A percentile compares a stretch with the other conserved stretches of the same genome.
These are phyloP conservation scores for Diachasmimorpha longicaudata DNA, from an alignment of 1,140 invertebrate species.

Conservation along the genomic window DNA sequence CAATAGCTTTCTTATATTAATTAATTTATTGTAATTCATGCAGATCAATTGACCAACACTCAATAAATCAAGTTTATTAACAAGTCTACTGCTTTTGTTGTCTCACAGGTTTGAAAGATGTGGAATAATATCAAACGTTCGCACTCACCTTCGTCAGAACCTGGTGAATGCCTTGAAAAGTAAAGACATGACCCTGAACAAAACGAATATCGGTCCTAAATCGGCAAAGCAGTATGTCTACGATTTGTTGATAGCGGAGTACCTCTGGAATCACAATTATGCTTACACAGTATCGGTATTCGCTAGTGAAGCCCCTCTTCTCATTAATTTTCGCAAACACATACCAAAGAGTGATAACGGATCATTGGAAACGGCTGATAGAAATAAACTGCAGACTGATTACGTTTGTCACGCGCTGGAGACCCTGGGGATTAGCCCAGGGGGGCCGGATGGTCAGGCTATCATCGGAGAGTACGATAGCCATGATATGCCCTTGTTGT, in stretches of 20 bases:
- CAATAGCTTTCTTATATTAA: no score
- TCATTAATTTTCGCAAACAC: slow-evolving; percentile 52
- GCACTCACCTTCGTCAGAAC: slow-evolving; percentile 57
- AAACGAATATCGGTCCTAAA: slow-evolving; percentile 35
- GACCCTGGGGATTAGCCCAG: slow-evolving; percentile 52
- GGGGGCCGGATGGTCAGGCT: slow-evolving; percentile 41
- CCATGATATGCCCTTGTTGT: slow-evolving; percentile 45
- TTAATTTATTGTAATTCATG: no score
- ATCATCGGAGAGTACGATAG: slow-evolving; percentile 50
- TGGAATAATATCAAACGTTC: slow-evolving; percentile 57
- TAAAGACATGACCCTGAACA: slow-evolving; percentile 45
- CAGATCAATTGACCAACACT: no score
- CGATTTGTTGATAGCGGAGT: slow-evolving; percentile 58
- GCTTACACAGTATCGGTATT: slow-evolving; percentile 57
- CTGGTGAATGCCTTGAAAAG: slow-evolving; percentile 54
- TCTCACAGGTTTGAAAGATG: slow-evolving; percentile 55
- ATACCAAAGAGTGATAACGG: slow-evolving; percentile 25
- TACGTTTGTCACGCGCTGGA: slow-evolving; percentile 53
- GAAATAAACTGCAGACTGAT: slow-evolving; percentile 51
- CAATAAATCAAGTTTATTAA: slow-evolving; percentile 6
- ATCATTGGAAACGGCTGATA: slow-evolving; percentile 7
- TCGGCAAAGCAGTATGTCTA: slow-evolving; percentile 59
- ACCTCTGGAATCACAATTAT: slow-evolving; percentile 57
- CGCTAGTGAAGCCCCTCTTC: slow-evolving; percentile 56
- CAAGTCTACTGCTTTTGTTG: neutral